Evolutionary conservation across 2,113 vertebrate genomes (phyloP), one percentile per base, ranked within the genome.

Genomic region (Ceratotherium simum): DNA sequence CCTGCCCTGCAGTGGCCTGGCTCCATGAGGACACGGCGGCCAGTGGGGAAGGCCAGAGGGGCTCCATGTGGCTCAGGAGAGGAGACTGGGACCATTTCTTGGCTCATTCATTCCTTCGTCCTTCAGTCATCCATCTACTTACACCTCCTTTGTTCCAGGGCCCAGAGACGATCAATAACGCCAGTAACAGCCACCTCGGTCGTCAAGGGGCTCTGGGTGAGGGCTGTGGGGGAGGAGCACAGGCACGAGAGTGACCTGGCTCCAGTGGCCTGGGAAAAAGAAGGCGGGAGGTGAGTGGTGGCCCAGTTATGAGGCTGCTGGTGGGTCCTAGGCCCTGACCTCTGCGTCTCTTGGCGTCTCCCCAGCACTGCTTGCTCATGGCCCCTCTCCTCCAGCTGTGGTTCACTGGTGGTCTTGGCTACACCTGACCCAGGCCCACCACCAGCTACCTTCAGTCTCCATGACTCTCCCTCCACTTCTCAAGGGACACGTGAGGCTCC

Each of bases 231-330:
- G 51, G 51, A 14, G 51, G 51, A 14, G 51, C 33, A 23, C 18
- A 13, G 12, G 73, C 6, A 6, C 0, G 1, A 4, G 13, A 54
- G 27, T 20, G 76, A 16, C 27, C 7, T 0, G 9, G 42, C n/a
- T 62, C 73, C 17, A n/a, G 58, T 0, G 27, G 79, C 73, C 85
- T 23, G 7, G 69, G 25, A 31, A 6, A 20, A 89, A 70, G 62
- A 10, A 65, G 81, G 51, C 3, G n/a, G 46, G 29, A 29, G 67
- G 36, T 14, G 39, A 3, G 13, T 2, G 39, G 14, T 20, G 25
- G 67, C 29, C 18, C n/a, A 39, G 46, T 21, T 14, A 4, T 4
- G 48, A 18, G 31, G n/a, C 51, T 51, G 31, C 51, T 4, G 25
- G 11, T 8, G 46, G 27, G 14, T 16, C 18, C 31, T 4, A 58